Base-by-base conservation (phyloP, 1,140 invertebrate species). In the Megathymus violae region DNA sequence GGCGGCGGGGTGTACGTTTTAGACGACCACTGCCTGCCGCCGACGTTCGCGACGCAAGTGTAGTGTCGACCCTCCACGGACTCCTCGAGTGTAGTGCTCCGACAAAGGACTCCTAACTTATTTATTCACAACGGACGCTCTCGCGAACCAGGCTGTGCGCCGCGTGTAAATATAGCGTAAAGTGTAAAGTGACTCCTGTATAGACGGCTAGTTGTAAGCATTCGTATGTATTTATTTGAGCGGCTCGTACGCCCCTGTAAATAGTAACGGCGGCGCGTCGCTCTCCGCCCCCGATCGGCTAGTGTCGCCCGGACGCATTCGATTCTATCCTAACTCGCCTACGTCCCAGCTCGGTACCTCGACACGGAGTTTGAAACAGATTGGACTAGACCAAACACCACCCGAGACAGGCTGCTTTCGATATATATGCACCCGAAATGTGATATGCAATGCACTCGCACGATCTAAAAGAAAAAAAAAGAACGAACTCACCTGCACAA, bases 1-100 rank as follows among this genome's bases (percentile, higher is more conserved):
- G 88, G 90, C 83, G 89, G 91, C 69, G 88, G 88, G 77, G 90
- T 92, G 70, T 92, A 91, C 80, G 88, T 91, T 40, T 58, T 92
- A 62, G 91, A 91, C 76, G 91, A 92, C 71, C 88, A 92, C 65
- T 91, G 89, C 84, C 75, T 91, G 76, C 89, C 89, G 83, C 91
- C 91, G 62, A 91, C 90, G 76, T 92, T 91, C 74, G 91, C 91
- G 54, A 92, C 91, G 71, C 89, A 91, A 89, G 91, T 92, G 82
- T 92, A 92, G 91, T 91, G 80, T 60, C 63, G 59, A 74, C 61
- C 50, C 19, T n/a, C n/a, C n/a, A n/a, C 19, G 19, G 19, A 22
- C n/a, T n/a, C 19, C 19, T 22, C 19, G 2, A 22, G 19, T 22
- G 19, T 22, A 65, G 70, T 71, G 71, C 80, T 69, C 58, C 75